Evolutionary conservation across 92 coral and sea anemone species (phyloP).

Genomic region (Parazoanthus darwini): DNA sequence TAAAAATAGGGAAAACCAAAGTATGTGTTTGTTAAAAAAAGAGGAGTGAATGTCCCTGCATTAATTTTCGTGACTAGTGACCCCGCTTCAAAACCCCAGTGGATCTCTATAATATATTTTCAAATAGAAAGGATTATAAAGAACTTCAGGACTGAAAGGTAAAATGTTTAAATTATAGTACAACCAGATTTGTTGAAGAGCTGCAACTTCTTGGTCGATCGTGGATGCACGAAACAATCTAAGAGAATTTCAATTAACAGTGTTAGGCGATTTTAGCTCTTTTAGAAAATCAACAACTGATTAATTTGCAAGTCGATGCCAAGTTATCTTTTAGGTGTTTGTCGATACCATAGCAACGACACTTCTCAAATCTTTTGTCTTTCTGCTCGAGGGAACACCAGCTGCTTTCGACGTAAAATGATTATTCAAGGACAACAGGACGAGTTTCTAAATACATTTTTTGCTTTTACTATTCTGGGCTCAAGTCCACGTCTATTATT

Average conservation of each 20-base stretch:
- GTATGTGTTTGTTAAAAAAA: too few species aligned
- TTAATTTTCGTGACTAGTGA: too few species aligned
- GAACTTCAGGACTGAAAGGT: too few species aligned
- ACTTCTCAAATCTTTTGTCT: constrained; percentile 21
- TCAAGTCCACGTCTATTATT: background rate
- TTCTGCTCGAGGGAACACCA: constrained; percentile 30
- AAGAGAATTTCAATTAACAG: constrained; percentile 5
- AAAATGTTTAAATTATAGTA: too few species aligned
- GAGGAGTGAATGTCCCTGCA: too few species aligned
- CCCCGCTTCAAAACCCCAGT: too few species aligned
- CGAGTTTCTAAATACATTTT: constrained; percentile 27
- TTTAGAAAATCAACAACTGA: constrained; percentile 23
- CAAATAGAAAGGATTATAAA: too few species aligned
- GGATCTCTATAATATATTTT: too few species aligned
- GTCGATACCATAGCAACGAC: constrained; percentile 39
- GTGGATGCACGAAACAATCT: background rate
- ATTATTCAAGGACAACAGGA: constrained; percentile 34
- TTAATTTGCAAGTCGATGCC: constrained; percentile 15
- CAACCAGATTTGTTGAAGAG: too few species aligned
- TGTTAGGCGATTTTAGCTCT: background rate
- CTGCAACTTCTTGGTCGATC: background rate
- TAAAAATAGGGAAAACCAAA: too few species aligned
- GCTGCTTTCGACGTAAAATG: constrained; percentile 38
- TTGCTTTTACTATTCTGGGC: background rate
- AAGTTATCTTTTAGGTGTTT: background rate